Evolutionary conservation across 2,888 invertebrate species (phyloP).

Genomic region (Neuroscelio doddi): DNA sequence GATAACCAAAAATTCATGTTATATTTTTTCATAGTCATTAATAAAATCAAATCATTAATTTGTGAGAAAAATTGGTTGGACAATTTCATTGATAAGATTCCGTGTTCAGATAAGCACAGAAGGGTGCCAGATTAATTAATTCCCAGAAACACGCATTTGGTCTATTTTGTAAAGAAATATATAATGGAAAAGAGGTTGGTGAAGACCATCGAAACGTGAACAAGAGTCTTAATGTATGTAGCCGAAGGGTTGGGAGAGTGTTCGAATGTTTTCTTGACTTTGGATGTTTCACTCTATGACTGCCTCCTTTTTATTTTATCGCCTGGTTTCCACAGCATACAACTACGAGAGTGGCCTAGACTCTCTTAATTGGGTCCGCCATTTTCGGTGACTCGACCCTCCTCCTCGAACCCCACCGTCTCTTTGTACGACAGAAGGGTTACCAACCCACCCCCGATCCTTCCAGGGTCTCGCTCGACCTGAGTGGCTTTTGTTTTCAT

Average conservation of each 20-base stretch:
- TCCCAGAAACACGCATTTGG: constrained; percentile 30
- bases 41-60: too few species aligned
- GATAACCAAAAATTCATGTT: too few species aligned
- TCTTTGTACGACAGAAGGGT: constrained; percentile 65
- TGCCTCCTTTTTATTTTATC: constrained; percentile 51
- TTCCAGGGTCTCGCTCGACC: constrained; percentile 57
- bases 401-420: constrained; percentile 51
- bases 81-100: too few species aligned
- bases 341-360: constrained; percentile 59
- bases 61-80: too few species aligned
- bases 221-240: constrained; percentile 44
- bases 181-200: constrained; percentile 50
- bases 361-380: constrained; percentile 72
- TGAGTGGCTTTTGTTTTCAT: constrained; percentile 71
- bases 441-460: constrained; percentile 55
- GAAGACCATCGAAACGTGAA: constrained; percentile 63
- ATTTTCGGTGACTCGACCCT: constrained; percentile 66
- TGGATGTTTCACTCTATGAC: constrained; percentile 42
- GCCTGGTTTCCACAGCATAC: constrained; percentile 51
- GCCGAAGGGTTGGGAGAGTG: constrained; percentile 34
- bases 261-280: constrained; percentile 45
- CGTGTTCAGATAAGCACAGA: too few species aligned
- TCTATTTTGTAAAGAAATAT: constrained; percentile 38
- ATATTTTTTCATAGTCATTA: too few species aligned
- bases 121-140: constrained; percentile 43